A percentile compares a stretch with the other conserved stretches of the same genome.
Conservation (phyloP, 2,797 vertebrate genomes). For the Oreortyx pictus region DNA sequence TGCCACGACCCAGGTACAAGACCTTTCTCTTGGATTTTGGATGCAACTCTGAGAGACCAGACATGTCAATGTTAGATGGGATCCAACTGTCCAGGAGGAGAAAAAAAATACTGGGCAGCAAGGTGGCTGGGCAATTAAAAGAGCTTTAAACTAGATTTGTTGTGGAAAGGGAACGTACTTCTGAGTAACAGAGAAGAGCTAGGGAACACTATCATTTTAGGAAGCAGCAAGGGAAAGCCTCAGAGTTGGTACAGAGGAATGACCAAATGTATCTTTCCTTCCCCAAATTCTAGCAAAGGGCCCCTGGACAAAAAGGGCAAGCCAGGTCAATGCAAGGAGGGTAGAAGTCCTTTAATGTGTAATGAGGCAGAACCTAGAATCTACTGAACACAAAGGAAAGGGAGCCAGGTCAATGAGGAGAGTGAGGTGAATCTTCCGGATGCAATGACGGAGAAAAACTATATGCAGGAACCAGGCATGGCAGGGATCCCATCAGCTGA, state of each 20-base stretch:
- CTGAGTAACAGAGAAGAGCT: neutral
- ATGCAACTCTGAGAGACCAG: no score
- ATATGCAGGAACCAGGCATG: fast-evolving
- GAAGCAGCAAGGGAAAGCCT: no score
- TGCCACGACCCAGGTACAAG: no score
- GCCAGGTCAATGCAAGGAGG: constrained; percentile 35
- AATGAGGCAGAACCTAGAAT: constrained; percentile 42
- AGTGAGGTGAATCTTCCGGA: neutral
- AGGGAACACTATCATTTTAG: neutral
- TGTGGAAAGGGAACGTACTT: neutral
- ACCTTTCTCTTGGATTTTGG: no score
- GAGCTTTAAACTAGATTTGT: neutral
- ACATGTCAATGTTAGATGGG: no score
- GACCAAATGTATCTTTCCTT: neutral
- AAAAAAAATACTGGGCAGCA: no score
- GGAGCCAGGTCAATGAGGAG: neutral
- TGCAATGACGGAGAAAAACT: fast-evolving
- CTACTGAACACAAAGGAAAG: constrained; percentile 15
- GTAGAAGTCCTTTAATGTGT: constrained; percentile 16
- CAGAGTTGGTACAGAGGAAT: no score
- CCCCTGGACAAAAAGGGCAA: constrained; percentile 26
- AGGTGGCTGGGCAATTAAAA: neutral
- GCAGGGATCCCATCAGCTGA: neutral
- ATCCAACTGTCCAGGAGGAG: no score
- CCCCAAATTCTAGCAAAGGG: neutral